Evolutionary conservation across 2,888 invertebrate species (phyloP).

Genomic region (Autographa gamma): DNA sequence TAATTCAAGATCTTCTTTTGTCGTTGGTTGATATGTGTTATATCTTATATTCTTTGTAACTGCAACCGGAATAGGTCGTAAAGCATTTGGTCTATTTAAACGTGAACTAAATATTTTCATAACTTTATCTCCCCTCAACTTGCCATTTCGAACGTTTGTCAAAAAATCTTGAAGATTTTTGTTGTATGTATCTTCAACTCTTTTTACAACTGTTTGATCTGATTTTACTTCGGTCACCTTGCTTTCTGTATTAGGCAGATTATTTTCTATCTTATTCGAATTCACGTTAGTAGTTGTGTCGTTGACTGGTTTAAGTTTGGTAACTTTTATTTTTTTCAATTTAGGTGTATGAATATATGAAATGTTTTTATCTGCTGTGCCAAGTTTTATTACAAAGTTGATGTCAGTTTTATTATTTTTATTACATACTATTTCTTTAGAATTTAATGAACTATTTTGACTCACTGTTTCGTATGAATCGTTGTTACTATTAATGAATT

Average conservation of each 20-base stretch:
- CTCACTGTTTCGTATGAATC: background rate
- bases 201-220: background rate
- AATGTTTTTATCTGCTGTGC: conserved; percentile 16
- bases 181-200: background rate
- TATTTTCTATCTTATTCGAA: conserved; percentile 10
- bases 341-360: conserved; percentile 23
- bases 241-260: conserved; percentile 6
- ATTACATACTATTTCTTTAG: background rate
- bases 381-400: conserved; percentile 3
- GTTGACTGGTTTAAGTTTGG: conserved; percentile 5
- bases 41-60: conserved; percentile 62
- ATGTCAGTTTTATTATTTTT: background rate
- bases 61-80: conserved; percentile 5
- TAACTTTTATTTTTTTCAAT: conserved; percentile 23
- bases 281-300: background rate
- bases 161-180: conserved; percentile 8
- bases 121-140: conserved; percentile 8
- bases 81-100: conserved; percentile 9
- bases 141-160: background rate
- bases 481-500: background rate
- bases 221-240: background rate
- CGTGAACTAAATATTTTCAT: conserved; percentile 38
- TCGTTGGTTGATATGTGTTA: conserved; percentile 72
- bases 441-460: background rate
- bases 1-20: conserved; percentile 64